Conservation (phyloP, 2,888 invertebrate genomes). For the Dasypolia templi region DNA sequence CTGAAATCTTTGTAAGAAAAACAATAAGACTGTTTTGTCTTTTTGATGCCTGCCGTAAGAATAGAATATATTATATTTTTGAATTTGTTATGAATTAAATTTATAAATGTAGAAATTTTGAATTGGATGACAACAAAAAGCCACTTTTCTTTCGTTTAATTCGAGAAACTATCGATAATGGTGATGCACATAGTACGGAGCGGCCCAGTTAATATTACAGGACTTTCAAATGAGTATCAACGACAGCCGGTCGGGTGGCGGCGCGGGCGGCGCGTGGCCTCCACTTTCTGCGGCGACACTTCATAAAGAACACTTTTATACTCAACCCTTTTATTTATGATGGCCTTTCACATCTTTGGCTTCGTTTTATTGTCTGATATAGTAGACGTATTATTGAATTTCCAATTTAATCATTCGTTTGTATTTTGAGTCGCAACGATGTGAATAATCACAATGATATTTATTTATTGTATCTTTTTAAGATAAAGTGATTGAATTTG, state of each 20-base stretch:
- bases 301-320: constrained; percentile 90
- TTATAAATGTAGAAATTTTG: not conserved
- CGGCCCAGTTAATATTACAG: constrained; percentile 85
- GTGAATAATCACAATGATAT: constrained; percentile 38
- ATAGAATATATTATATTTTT: not conserved
- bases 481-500: constrained; percentile 30
- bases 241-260: constrained; percentile 77
- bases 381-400: constrained; percentile 79
- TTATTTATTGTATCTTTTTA: constrained; percentile 29
- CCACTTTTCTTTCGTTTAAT: not conserved
- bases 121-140: not conserved
- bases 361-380: constrained; percentile 84
- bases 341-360: constrained; percentile 85
- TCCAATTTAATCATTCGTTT: constrained; percentile 73
- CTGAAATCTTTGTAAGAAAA: constrained; percentile 8
- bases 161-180: constrained; percentile 76
- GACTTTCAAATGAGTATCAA: constrained; percentile 89
- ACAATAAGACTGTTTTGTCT: constrained; percentile 1
- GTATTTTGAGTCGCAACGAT: constrained; percentile 44
- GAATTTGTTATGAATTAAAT: not conserved
- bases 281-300: constrained; percentile 84
- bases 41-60: not conserved
- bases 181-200: constrained; percentile 67
- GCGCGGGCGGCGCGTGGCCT: constrained; percentile 66
- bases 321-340: constrained; percentile 89